phyloP scores from a whole-genome alignment of 1,140 invertebrate genomes.

The Pseudomyrmex pallidus region DNA sequence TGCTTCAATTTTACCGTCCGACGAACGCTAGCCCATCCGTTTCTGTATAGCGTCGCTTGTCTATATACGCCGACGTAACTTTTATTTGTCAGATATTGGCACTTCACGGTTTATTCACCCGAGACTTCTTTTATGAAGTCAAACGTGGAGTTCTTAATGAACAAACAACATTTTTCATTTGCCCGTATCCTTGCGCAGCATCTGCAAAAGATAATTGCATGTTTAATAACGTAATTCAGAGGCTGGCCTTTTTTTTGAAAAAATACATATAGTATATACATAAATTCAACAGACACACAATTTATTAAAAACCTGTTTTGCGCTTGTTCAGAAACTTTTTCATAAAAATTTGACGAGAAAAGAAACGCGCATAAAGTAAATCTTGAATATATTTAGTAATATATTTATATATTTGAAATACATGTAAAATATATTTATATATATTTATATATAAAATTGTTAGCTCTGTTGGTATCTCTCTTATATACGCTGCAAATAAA shows the following conservation, averaged over 20 bases:
- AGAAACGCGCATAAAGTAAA: no score
- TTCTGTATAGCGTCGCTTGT: conserved; percentile 34
- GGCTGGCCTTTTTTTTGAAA: no score
- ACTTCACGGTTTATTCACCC: conserved; percentile 55
- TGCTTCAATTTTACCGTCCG: conserved; percentile 65
- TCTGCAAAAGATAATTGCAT: conserved; percentile 17
- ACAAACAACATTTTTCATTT: conserved; percentile 16
- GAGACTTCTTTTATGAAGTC: conserved; percentile 47
- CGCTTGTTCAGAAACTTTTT: no score
- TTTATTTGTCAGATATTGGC: conserved; percentile 55
- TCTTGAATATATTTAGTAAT: no score
- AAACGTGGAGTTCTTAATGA: conserved; percentile 28
- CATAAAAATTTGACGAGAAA: no score
- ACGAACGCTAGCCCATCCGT: conserved; percentile 29
- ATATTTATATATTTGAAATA: no score
- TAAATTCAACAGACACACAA: no score
- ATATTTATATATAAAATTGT: neutral
- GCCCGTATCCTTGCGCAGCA: conserved; percentile 13
- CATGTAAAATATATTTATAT: no score
- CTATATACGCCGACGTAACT: conserved; percentile 1
- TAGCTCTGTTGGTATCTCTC: neutral
- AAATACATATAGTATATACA: no score
- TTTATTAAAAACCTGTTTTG: no score
- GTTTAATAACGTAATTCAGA: no score
- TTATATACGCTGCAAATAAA: neutral